A percentile compares a stretch with the other conserved stretches of the same genome.
These are phyloP conservation scores for Lysiphlebus fabarum DNA, from an alignment of 1,140 invertebrate genomes.

Conservation along the genomic window DNA sequence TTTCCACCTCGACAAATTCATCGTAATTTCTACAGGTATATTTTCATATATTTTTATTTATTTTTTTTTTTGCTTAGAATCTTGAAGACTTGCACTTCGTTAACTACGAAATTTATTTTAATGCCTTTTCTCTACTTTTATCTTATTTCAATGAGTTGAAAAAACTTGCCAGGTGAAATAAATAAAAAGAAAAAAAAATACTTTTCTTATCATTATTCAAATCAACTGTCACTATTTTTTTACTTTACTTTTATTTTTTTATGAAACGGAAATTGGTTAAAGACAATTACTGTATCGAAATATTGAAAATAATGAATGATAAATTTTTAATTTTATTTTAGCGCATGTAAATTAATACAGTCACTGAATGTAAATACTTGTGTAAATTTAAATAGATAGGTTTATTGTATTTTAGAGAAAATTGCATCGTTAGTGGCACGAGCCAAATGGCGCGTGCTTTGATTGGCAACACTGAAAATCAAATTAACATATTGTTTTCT, in stretches of 20 bases:
- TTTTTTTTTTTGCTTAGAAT: too few species aligned
- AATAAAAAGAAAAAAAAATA: not conserved
- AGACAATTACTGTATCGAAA: too few species aligned
- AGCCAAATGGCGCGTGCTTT: conserved; percentile 29
- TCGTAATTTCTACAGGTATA: conserved; percentile 1
- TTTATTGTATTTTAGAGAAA: conserved; percentile 32
- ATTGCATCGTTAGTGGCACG: conserved; percentile 37
- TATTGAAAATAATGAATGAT: too few species aligned
- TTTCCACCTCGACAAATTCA: conserved; percentile 18
- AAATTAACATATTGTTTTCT: conserved; percentile 42
- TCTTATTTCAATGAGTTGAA: conserved; percentile 2
- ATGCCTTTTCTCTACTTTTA: conserved; percentile 10
- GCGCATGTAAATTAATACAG: too few species aligned
- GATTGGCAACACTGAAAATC: conserved; percentile 29
- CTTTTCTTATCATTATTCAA: too few species aligned
- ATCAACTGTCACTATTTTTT: too few species aligned
- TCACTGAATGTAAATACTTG: too few species aligned
- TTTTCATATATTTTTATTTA: too few species aligned
- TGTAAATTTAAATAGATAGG: not conserved
- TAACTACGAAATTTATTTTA: conserved; percentile 18
- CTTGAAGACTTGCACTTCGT: conserved; percentile 3
- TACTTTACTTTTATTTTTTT: too few species aligned
- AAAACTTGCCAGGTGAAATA: not conserved
- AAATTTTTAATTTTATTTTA: too few species aligned
- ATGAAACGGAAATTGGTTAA: too few species aligned